Conservation (phyloP, 2,888 invertebrate genomes). For the Agriopis aurantiaria region DNA sequence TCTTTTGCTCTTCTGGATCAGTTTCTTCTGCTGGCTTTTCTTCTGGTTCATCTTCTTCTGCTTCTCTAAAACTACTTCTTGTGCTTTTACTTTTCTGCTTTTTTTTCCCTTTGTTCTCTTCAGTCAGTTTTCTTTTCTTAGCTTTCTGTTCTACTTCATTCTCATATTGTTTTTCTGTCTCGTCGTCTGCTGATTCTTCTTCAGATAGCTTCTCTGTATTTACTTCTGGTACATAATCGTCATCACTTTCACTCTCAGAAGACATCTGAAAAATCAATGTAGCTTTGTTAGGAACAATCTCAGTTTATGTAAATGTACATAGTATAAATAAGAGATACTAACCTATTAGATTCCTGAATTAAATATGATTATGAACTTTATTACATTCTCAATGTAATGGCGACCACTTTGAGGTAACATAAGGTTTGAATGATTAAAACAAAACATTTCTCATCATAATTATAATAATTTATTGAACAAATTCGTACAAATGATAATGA, state of each 20-base stretch:
- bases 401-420: too few species aligned
- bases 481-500: neutral
- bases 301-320: neutral
- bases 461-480: constrained; percentile 28
- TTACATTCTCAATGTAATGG: neutral
- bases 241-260: constrained; percentile 92
- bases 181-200: constrained; percentile 88
- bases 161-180: constrained; percentile 85
- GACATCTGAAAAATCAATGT: constrained; percentile 68
- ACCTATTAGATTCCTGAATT: neutral
- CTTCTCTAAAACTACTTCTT: constrained; percentile 52
- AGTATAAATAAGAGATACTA: neutral
- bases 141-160: constrained; percentile 70
- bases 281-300: neutral
- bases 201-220: constrained; percentile 88
- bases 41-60: constrained; percentile 55
- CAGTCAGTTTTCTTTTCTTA: constrained; percentile 68
- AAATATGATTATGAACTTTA: neutral
- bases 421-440: constrained; percentile 2
- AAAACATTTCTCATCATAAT: constrained; percentile 11
- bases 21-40: constrained; percentile 56
- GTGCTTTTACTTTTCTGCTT: constrained; percentile 57
- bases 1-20: constrained; percentile 89
- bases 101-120: constrained; percentile 60
- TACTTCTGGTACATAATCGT: constrained; percentile 91